Percentiles rank a stretch among this genome's conserved stretches.
Evolutionary conservation across 2,888 invertebrate species (phyloP).

Genomic region (Drosophila multiciliata): DNA sequence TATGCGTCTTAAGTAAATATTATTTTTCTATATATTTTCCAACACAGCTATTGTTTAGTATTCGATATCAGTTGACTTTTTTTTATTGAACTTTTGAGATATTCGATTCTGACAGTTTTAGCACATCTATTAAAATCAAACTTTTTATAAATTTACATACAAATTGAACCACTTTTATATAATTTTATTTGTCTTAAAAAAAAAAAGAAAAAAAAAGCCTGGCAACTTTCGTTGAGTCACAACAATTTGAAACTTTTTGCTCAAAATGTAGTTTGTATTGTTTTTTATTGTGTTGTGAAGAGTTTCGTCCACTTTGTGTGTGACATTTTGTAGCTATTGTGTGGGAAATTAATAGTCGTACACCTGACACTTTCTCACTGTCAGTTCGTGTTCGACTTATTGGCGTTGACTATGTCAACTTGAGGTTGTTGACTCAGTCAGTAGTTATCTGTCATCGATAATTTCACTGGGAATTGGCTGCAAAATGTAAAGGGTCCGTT

Average conservation of each 20-base stretch:
- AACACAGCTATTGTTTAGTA: background rate
- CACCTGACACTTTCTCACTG: conserved; percentile 38
- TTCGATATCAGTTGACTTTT: background rate
- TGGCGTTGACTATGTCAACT: conserved; percentile 10
- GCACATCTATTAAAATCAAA: conserved; percentile 21
- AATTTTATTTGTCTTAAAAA: background rate
- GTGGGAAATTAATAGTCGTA: conserved; percentile 19
- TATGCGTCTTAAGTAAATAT: background rate
- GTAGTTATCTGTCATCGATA: conserved; percentile 28
- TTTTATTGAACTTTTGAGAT: background rate
- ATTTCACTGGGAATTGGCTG: conserved; percentile 29
- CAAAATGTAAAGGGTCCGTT: conserved; percentile 8
- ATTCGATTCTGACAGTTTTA: conserved; percentile 6
- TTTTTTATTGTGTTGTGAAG: conserved; percentile 13
- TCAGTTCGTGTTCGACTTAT: conserved; percentile 20
- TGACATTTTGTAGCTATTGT: conserved; percentile 33
- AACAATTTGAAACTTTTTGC: conserved; percentile 43
- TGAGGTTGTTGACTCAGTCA: conserved; percentile 4
- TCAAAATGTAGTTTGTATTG: conserved; percentile 13
- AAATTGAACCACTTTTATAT: conserved; percentile 24
- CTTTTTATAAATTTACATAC: conserved; percentile 25
- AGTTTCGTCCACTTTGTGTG: conserved; percentile 10
- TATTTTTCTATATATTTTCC: background rate
- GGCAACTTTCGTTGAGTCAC: conserved; percentile 3
- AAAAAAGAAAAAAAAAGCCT: background rate